These are phyloP conservation scores for Tyrophagus putrescentiae DNA, from an alignment of 1,140 invertebrate genomes.

Conservation along the genomic window DNA sequence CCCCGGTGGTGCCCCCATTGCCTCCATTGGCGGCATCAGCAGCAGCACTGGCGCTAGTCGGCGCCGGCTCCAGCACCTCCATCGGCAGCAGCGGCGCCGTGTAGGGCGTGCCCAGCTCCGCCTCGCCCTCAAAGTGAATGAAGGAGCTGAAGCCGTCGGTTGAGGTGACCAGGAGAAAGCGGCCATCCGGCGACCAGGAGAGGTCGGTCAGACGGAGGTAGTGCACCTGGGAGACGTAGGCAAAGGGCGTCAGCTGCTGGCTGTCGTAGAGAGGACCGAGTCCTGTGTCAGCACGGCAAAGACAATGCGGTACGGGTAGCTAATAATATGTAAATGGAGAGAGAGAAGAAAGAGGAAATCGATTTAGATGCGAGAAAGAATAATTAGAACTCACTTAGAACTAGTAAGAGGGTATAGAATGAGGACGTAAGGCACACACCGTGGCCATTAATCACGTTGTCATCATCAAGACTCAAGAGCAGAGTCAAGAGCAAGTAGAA, in stretches of 20 bases:
- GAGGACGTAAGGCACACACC: too few relatives aligned
- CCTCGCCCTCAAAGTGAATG: slow-evolving; percentile 55
- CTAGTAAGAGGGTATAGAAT: too few relatives aligned
- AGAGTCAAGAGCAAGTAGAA: not conserved
- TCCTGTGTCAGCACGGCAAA: slow-evolving; percentile 77
- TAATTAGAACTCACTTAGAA: too few relatives aligned
- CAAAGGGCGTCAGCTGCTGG: slow-evolving; percentile 68
- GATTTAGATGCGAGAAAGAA: too few relatives aligned
- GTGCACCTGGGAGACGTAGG: slow-evolving; percentile 73
- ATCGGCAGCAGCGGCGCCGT: slow-evolving; percentile 20
- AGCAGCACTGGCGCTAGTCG: not conserved
- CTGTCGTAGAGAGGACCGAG: slow-evolving; percentile 80
- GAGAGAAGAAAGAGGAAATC: not conserved
- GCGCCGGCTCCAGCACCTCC: not conserved
- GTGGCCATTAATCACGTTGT: too few relatives aligned
- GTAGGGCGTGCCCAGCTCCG: slow-evolving; percentile 62
- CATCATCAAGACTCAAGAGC: not conserved
- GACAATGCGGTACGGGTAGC: slow-evolving; percentile 64
- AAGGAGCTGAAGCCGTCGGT: slow-evolving; percentile 91
- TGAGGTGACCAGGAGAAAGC: slow-evolving; percentile 64
- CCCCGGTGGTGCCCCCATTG: too few relatives aligned
- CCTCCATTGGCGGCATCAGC: too few relatives aligned
- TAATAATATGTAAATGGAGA: slow-evolving; percentile 33
- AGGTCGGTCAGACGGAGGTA: slow-evolving; percentile 82
- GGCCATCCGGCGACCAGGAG: slow-evolving; percentile 74